Base-by-base conservation (phyloP, 2,113 vertebrate genomes). In the Gallinago jamesoni region DNA sequence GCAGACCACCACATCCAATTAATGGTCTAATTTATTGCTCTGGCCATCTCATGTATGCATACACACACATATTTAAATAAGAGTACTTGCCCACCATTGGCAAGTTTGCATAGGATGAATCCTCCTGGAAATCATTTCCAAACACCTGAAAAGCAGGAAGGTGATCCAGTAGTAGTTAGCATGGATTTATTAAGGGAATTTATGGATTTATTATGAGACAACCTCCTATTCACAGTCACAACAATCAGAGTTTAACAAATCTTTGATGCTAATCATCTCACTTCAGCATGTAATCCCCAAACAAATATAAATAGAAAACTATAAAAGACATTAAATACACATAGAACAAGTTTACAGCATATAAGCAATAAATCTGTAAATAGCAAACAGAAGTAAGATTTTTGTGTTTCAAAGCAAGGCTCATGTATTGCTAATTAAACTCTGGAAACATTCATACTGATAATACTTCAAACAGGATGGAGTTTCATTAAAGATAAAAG, bases 401-500 rank as follows among this genome's bases (percentile, higher is more conserved):
- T 63, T 68, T 22, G 13, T 63, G 31, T 67, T 70, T 48, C 28
- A 41, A 1, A 91, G 45, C 7, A 73, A 43, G 43, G 57, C 13
- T 94, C 30, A 17, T 14, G 17, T 33, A 62, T 53, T 72, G 57
- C 78, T 91, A 87, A 87, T 68, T 94, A 72, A 69, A 50, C 30
- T 72, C 72, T 37, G n/a, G 45, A 91, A 95, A 69, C 15, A 69
- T 73, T 89, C 53, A 85, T 78, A 84, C 22, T 17, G 24, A 47
- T 64, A 86, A 45, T 8, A 85, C 19, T 53, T 55, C 35, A 53
- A 81, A 67, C 6, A 87, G 4, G 3, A 59, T 59, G 23, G 16
- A 27, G 30, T 56, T 89, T 87, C 37, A 83, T 94, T 89, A 89
- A 84, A 82, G 64, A 95, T 53, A 89, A 96, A 95, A 86, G 67